Evolutionary conservation across 2,113 vertebrate genomes (phyloP), one percentile per base, ranked within the genome.

Genomic region (Mus musculus): DNA sequence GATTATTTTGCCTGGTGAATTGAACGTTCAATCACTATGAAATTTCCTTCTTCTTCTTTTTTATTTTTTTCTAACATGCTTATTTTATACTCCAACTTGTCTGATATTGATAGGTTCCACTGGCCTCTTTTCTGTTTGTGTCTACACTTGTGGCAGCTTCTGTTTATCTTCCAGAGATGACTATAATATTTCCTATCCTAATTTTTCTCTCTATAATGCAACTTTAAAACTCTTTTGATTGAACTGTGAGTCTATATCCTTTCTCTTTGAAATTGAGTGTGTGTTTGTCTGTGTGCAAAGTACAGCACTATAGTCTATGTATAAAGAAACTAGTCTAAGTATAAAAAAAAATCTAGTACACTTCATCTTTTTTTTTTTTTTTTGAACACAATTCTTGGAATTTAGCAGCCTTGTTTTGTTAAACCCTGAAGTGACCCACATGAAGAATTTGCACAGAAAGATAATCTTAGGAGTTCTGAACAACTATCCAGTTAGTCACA

Each of bases 241-340:
- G 24, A 80, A 3, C 0, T 1, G 13, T 4, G 61, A 20, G 11
- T 36, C 7, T 12, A 0, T 42, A 26, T 39, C 42, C 13, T 17
- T 26, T 36, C 28, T 24, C 36, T 36, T 46, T 20, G 39, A 72
- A 89, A 33, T n/a, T 63, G 39, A 65, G 56, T 84, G 11, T 30
- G n/a, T 63, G 30, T n/a, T 24, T 52, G 16, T 80, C 17, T 30
- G 80, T 14, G 11, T 61, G 11, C 30, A 17, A 61, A 49, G 33
- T 39, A 75, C 19, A 69, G 49, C 26, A 22, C 12, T 36, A 69
- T 69, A 69, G 67, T 69, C 67, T 69, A 69, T 33, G 67, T 16
- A 36, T 69, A 26, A 76, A 88, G n/a, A n/a, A 28, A 67, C 42
- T 59, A 30, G 65, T 39, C 14, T 61, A 49, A 33, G 22, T 13